Evolutionary conservation across 2,797 vertebrate genomes (phyloP), one percentile per base, ranked within the genome.

Genomic region (Centropyge bicolor): DNA sequence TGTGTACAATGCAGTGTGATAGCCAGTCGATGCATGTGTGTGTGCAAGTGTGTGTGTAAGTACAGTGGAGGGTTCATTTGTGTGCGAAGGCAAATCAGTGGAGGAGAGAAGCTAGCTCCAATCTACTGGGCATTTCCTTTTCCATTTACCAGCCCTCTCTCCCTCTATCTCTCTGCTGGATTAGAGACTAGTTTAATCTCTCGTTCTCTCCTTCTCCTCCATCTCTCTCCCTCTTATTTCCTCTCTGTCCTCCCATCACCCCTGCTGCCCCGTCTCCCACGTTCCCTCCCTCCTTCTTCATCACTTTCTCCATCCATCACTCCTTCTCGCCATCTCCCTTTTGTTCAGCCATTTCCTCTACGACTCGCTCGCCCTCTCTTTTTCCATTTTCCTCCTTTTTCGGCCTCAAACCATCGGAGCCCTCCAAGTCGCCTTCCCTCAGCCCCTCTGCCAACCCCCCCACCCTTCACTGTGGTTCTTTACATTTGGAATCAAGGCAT

Each of bases 161-260:
- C 56, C 76, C 57, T 76, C 87, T 85, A 64, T 83, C 83, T 85
- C 83, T 81, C 76, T 74, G 79, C 80, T 90, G 92, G 92, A 94
- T 93, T 93, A 94, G 83, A 90, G 82, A 83, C 88, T 78, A 10
- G 7, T 88, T 89, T 92, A 90, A 92, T 92, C 89, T 89, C 77
- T 83, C 88, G 43, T 78, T 75, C 76, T 75, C 71, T 80, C 73
- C 75, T 68, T 69, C 69, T 70, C 64, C 65, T 48, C 55, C 48
- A 27, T 81, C 69, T 49, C 69, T 62, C 67, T 80, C 62, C 74
- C 59, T 81, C 67, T 71, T 70, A 74, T 83, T 78, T 76, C 63
- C 77, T 61, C 75, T 48, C 80, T 87, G 82, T 89, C 91, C 85
- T 84, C 76, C 76, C 12, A 72, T 91, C 90, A 90, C 87, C 87